phyloP scores from a whole-genome alignment of 2,113 vertebrate genomes.

The Albula glossodonta region DNA sequence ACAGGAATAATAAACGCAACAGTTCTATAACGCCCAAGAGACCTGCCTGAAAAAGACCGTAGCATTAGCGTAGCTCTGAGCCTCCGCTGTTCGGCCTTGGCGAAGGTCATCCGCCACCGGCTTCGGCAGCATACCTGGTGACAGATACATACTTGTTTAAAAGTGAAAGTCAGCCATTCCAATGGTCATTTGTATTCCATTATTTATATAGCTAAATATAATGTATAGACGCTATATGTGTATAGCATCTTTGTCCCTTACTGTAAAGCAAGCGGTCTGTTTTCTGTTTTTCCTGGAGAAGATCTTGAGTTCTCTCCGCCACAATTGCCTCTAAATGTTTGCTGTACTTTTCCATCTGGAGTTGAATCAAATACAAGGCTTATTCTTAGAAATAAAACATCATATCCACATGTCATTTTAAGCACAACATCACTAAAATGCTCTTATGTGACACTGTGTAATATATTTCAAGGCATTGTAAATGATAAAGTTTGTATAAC shows the following conservation, averaged over 20 bases:
- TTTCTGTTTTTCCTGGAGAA: constrained; percentile 77
- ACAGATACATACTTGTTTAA: not conserved
- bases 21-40: not conserved
- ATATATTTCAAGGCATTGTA: not conserved
- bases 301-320: constrained; percentile 71
- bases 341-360: constrained; percentile 80
- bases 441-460: not conserved
- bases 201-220: too few species aligned
- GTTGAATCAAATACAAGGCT: not conserved
- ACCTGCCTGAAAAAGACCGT: constrained; percentile 72
- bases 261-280: constrained; percentile 73
- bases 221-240: too few species aligned
- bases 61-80: constrained; percentile 68
- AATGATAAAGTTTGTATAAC: not conserved
- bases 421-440: not conserved
- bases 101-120: constrained; percentile 71
- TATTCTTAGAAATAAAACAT: not conserved
- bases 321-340: constrained; percentile 76
- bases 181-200: too few species aligned
- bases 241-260: constrained; percentile 42
- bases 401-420: not conserved
- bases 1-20: not conserved
- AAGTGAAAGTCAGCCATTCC: too few species aligned
- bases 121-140: constrained; percentile 72
- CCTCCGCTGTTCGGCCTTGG: constrained; percentile 64